Evolutionary conservation across 2,113 vertebrate species (phyloP), one percentile per base, ranked within the genome.

Genomic region (Archocentrus centrarchus): DNA sequence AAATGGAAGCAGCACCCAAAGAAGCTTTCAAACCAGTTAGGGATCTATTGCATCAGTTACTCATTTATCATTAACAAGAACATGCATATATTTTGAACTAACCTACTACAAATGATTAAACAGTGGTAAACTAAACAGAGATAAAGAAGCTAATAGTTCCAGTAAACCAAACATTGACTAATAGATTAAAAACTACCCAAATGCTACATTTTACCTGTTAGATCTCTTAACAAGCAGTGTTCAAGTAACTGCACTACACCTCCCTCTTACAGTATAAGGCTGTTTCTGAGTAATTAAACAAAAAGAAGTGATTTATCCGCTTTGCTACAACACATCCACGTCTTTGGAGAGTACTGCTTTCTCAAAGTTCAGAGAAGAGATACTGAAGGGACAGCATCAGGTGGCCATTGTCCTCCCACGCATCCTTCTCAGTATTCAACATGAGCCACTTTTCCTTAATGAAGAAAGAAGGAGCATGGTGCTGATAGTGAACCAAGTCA

Each of bases 401-500:
- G 47, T 41, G 39, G 15, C 50, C 44, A 15, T 39, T 58, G 57
- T 88, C 91, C 80, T 83, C 89, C 90, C 90, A 89, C 86, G 18
- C 85, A 77, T 70, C 18, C 84, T 84, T 22, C 59, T 93, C 88
- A 37, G 80, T 66, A 85, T 88, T 88, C 84, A 87, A n/a, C 77
- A 53, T 79, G 83, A 93, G 81, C 91, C 55, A 18, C 32, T 83
- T 78, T 73, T 10, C 62, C 75, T 77, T 94, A 89, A 94, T 93
- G 81, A 91, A 82, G 79, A 80, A 77, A 76, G 84, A 83, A 61
- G 66, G 64, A 63, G 77, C 79, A 11, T 27, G 64, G 77, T 62
- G 53, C 81, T 73, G 53, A 83, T 76, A 77, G 79, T 91, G 89
- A 95, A 94, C 92, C 85, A 24, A 50, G 76, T 64, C 90, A 93